Evolutionary conservation across 2,888 invertebrate genomes (phyloP).

Genomic region (Drosophila barbarae): DNA sequence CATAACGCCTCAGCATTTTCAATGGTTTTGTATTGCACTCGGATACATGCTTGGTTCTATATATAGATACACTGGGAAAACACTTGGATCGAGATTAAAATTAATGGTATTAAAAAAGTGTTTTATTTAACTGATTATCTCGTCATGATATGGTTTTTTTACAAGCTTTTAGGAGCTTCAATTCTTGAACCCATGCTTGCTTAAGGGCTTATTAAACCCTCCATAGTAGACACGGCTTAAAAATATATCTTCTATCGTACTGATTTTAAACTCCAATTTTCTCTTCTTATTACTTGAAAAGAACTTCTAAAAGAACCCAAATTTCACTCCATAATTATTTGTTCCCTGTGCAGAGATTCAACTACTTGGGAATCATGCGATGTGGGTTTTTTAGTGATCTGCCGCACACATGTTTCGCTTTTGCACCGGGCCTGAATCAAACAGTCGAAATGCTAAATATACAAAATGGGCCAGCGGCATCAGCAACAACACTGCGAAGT

Average conservation of each 20-base stretch:
- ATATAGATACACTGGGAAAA: conserved; percentile 30
- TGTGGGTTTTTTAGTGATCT: conserved; percentile 54
- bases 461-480: conserved; percentile 43
- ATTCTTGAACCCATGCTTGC: too few relatives aligned
- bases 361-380: conserved; percentile 22
- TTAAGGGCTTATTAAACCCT: too few relatives aligned
- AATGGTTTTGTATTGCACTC: conserved; percentile 55
- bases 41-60: conserved; percentile 29
- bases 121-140: too few relatives aligned
- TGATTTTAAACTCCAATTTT: not conserved
- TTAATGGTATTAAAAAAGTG: too few relatives aligned
- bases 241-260: too few relatives aligned
- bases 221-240: too few relatives aligned
- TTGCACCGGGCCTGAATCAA: conserved; percentile 54
- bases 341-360: conserved; percentile 21
- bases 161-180: accelerated
- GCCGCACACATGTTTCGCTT: conserved; percentile 69
- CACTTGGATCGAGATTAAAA: not conserved
- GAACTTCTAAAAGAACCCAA: not conserved
- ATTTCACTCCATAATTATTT: not conserved
- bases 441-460: conserved; percentile 44
- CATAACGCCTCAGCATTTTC: conserved; percentile 72
- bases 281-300: too few relatives aligned
- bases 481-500: conserved; percentile 14
- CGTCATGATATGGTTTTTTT: not conserved